A percentile compares a stretch with the other conserved stretches of the same genome.
phyloP scores from a whole-genome alignment of 2,888 invertebrate species.

The Drosophila prostipennis region DNA sequence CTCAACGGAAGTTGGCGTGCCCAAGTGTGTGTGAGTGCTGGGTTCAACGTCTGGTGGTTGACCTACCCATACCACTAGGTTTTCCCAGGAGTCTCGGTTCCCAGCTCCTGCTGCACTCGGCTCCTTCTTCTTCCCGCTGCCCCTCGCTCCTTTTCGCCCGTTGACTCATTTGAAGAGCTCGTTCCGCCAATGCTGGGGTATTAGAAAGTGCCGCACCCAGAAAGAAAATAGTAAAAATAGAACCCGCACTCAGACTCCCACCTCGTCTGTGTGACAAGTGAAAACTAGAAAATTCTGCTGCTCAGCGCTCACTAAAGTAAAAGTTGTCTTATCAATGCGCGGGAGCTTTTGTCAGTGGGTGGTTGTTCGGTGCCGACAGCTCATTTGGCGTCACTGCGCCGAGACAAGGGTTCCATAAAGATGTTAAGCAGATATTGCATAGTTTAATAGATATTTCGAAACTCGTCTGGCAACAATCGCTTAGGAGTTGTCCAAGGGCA shows the following conservation, averaged over 20 bases:
- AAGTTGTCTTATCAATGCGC: slow-evolving; percentile 57
- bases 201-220: slow-evolving; percentile 49
- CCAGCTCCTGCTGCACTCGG: slow-evolving; percentile 43
- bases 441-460: slow-evolving; percentile 14
- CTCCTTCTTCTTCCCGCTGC: slow-evolving; percentile 8
- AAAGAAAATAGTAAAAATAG: background rate
- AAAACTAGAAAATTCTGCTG: slow-evolving; percentile 59
- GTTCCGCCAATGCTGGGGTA: slow-evolving; percentile 28
- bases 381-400: slow-evolving; percentile 32
- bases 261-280: slow-evolving; percentile 63
- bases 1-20: slow-evolving; percentile 47
- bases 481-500: slow-evolving; percentile 55
- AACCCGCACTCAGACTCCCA: slow-evolving; percentile 1
- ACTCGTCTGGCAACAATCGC: slow-evolving; percentile 36
- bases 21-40: slow-evolving; percentile 45
- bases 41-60: slow-evolving; percentile 82
- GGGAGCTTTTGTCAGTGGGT: background rate
- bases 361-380: slow-evolving; percentile 5
- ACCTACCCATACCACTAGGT: slow-evolving; percentile 77
- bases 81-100: slow-evolving; percentile 42
- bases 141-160: slow-evolving; percentile 40
- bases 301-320: slow-evolving; percentile 59
- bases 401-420: slow-evolving; percentile 29
- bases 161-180: slow-evolving; percentile 61
- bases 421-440: slow-evolving; percentile 19